Evolutionary conservation across 2,888 invertebrate species (phyloP).

Genomic region (Lycaena phlaeas): DNA sequence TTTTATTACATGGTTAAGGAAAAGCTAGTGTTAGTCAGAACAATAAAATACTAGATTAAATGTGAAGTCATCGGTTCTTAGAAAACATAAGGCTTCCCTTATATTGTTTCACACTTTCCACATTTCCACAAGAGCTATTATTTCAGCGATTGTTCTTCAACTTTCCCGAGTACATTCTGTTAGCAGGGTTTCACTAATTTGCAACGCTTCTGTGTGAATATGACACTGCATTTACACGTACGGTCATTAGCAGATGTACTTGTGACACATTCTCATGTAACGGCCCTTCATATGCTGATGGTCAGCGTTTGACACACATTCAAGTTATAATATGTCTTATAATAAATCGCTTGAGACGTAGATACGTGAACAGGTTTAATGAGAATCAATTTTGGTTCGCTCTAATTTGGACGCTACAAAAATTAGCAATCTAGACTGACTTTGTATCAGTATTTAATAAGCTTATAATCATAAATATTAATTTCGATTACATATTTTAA

Average conservation of each 20-base stretch:
- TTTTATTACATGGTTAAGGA: no score
- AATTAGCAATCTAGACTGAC: no score
- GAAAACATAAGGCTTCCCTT: not conserved
- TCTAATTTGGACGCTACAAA: no score
- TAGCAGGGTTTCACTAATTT: conserved; percentile 56
- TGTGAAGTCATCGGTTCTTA: no score
- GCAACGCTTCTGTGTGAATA: conserved; percentile 33
- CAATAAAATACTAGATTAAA: not conserved
- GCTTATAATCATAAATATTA: no score
- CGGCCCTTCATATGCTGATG: conserved; percentile 37
- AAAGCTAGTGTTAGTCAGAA: no score
- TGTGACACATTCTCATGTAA: conserved; percentile 43
- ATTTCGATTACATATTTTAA: no score
- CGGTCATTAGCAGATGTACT: conserved; percentile 24
- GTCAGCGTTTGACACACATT: conserved; percentile 4
- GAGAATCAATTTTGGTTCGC: not conserved
- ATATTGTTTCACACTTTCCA: not conserved
- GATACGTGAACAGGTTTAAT: not conserved
- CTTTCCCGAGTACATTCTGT: conserved; percentile 26
- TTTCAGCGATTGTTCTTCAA: conserved; percentile 22
- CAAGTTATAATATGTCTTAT: not conserved
- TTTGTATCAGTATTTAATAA: no score
- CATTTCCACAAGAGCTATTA: not conserved
- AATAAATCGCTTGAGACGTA: not conserved
- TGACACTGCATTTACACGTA: conserved; percentile 1